Conservation (phyloP, 2,113 vertebrate genomes). For the Indicator indicator region DNA sequence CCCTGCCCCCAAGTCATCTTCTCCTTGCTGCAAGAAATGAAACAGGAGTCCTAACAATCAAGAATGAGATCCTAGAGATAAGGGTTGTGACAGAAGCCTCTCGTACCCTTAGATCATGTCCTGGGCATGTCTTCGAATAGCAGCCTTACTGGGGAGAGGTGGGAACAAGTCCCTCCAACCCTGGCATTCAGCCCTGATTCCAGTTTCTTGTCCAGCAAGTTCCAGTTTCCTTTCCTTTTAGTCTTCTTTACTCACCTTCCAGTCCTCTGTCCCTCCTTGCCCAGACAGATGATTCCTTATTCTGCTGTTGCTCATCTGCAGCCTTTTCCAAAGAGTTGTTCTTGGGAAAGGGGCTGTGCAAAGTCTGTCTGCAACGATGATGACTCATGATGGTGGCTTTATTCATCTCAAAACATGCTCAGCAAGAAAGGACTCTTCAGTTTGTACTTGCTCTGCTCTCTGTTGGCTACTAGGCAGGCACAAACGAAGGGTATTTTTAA, state of each 20-base stretch:
- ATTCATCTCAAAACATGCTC: neutral
- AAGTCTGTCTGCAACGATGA: neutral
- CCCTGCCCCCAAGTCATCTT: neutral
- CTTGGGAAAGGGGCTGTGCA: neutral
- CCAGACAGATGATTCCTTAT: neutral
- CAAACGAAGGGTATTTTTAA: neutral
- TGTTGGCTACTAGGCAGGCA: neutral
- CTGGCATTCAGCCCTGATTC: neutral
- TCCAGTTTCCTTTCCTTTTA: neutral
- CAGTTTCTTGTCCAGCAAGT: neutral
- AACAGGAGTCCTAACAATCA: neutral
- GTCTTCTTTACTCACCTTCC: neutral
- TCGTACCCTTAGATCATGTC: neutral
- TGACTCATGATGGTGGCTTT: neutral
- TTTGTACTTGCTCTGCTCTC: neutral
- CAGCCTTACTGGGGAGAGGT: neutral
- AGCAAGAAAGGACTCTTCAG: neutral
- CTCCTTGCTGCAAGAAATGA: neutral
- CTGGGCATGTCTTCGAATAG: neutral
- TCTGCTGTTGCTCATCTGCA: neutral
- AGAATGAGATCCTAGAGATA: neutral
- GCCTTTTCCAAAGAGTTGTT: neutral
- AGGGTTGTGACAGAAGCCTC: neutral
- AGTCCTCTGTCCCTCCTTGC: neutral
- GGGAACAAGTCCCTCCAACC: fast-evolving